phyloP scores from a whole-genome alignment of 2,113 vertebrate genomes.

The Spea bombifrons region DNA sequence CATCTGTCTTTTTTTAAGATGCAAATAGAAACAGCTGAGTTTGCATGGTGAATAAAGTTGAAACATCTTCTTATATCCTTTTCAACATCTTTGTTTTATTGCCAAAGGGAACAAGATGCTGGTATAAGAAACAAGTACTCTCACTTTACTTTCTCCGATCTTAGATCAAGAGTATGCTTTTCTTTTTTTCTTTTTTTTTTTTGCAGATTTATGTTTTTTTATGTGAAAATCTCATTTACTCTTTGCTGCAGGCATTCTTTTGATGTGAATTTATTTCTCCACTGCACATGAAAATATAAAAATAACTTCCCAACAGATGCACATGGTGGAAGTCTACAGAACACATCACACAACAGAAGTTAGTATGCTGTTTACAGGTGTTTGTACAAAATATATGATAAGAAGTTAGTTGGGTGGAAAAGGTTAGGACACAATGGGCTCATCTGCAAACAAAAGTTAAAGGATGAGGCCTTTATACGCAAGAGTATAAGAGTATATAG shows the following conservation, averaged over 20 bases:
- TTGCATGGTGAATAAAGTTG: slow-evolving; percentile 34
- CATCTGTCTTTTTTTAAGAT: neutral
- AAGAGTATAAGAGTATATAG: no score
- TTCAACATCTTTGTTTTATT: slow-evolving; percentile 47
- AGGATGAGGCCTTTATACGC: no score
- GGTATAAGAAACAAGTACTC: slow-evolving; percentile 54
- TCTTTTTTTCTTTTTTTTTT: slow-evolving; percentile 37
- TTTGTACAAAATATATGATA: no score
- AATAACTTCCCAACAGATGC: slow-evolving; percentile 59
- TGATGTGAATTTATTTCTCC: slow-evolving; percentile 48
- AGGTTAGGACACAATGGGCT: no score
- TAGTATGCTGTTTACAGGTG: no score
- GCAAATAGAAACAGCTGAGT: slow-evolving; percentile 27
- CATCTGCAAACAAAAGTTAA: no score
- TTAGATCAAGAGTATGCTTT: slow-evolving; percentile 57
- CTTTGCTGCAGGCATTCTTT: slow-evolving; percentile 60
- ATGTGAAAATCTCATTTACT: slow-evolving; percentile 63
- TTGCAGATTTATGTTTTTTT: slow-evolving; percentile 59
- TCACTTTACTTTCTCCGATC: slow-evolving; percentile 37
- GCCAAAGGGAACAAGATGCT: slow-evolving; percentile 36
- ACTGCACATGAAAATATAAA: slow-evolving; percentile 49
- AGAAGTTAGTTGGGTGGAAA: no score
- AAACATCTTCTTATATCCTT: slow-evolving; percentile 27
- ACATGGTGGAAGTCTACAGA: slow-evolving; percentile 49
- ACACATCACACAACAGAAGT: slow-evolving; percentile 1